These are phyloP conservation scores for Sternotherus odoratus DNA, from an alignment of 2,797 vertebrate genomes.

Conservation along the genomic window DNA sequence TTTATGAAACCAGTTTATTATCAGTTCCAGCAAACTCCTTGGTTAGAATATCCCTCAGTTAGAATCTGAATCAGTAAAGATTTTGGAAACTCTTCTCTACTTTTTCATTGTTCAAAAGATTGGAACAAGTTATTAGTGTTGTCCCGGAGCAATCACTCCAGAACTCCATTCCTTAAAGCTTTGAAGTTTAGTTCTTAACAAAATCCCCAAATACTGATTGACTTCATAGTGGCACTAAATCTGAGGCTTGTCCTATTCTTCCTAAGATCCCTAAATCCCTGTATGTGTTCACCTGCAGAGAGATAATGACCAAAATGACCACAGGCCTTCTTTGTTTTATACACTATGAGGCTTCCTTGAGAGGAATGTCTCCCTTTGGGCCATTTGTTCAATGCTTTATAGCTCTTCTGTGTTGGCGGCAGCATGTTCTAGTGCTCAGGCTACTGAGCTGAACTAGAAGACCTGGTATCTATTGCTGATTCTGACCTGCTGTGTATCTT, in stretches of 20 bases:
- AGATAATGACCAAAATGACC: background rate
- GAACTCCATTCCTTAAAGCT: background rate
- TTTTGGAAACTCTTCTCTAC: background rate
- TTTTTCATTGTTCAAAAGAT: background rate
- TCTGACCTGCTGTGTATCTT: background rate
- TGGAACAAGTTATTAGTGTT: background rate
- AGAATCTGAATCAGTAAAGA: background rate
- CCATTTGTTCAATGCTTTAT: background rate
- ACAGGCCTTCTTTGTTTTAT: background rate
- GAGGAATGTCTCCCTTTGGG: background rate
- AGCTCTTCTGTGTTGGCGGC: background rate
- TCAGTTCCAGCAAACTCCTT: background rate
- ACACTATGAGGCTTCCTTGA: background rate
- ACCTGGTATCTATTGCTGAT: background rate
- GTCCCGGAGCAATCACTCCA: background rate
- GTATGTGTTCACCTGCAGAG: background rate
- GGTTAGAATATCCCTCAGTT: accelerated
- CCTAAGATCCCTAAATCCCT: background rate
- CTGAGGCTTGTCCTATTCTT: background rate
- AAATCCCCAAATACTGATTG: background rate
- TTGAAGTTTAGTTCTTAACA: background rate
- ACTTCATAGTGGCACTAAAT: background rate
- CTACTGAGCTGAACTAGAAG: background rate
- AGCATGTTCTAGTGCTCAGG: background rate
- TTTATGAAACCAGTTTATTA: background rate